Conservation (phyloP, 2,888 invertebrate genomes). For the Panzeria rudis region DNA sequence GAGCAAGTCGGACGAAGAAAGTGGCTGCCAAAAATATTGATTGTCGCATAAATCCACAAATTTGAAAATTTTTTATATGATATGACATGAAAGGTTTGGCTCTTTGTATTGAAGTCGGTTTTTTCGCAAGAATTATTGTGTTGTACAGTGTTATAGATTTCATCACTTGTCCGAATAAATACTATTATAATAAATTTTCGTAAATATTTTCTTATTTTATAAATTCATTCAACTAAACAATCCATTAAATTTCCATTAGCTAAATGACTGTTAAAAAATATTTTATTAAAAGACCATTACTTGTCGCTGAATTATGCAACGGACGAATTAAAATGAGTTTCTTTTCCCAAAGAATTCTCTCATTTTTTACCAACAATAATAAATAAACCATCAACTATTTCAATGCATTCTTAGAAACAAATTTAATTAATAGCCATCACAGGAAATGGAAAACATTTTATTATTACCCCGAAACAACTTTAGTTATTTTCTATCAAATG, state of each 20-base stretch:
- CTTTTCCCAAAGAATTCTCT: neutral
- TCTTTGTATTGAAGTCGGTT: too few relatives aligned
- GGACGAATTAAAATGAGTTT: too few relatives aligned
- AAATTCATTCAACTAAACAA: neutral
- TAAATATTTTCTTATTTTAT: neutral
- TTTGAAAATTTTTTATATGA: too few relatives aligned
- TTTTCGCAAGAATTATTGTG: too few relatives aligned
- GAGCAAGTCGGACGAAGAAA: too few relatives aligned
- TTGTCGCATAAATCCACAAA: too few relatives aligned
- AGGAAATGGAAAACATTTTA: conserved; percentile 1
- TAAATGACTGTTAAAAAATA: conserved; percentile 8
- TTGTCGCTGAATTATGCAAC: neutral
- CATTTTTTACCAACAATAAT: neutral
- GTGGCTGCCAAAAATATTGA: too few relatives aligned
- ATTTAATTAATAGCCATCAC: neutral
- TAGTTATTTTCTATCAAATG: conserved; percentile 27
- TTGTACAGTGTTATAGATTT: too few relatives aligned
- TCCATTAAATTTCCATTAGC: conserved; percentile 43
- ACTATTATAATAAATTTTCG: too few relatives aligned
- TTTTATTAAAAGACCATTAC: neutral
- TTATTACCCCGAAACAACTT: neutral
- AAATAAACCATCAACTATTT: conserved; percentile 16
- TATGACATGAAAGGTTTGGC: too few relatives aligned
- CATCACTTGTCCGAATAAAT: too few relatives aligned
- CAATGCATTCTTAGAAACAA: neutral